These are phyloP conservation scores for Microvelia longipes DNA, from an alignment of 1,140 invertebrate genomes.

Conservation along the genomic window DNA sequence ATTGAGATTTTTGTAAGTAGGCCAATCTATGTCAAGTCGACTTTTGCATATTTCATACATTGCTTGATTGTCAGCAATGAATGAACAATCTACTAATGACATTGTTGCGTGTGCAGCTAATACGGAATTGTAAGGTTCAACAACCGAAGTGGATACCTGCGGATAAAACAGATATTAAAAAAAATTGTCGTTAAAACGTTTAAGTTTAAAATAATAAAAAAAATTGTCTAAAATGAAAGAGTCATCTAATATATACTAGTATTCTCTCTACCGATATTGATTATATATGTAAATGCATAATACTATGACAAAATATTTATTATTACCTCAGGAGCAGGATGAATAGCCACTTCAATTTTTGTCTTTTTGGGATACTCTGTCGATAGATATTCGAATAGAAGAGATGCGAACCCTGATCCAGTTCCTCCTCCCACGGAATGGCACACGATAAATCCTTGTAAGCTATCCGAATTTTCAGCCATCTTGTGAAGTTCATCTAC, in stretches of 20 bases:
- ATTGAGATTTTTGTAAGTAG: slow-evolving; percentile 43
- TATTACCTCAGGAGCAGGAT: slow-evolving; percentile 57
- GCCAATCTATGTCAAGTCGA: slow-evolving; percentile 37
- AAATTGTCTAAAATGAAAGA: too few relatives aligned
- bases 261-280: too few relatives aligned
- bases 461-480: slow-evolving; percentile 32
- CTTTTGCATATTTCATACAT: slow-evolving; percentile 46
- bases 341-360: slow-evolving; percentile 59
- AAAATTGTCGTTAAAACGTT: too few relatives aligned
- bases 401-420: slow-evolving; percentile 60
- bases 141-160: slow-evolving; percentile 38
- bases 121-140: slow-evolving; percentile 50
- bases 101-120: slow-evolving; percentile 47
- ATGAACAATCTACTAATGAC: slow-evolving; percentile 43
- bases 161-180: too few relatives aligned
- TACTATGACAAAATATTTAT: too few relatives aligned
- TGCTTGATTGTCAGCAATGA: slow-evolving; percentile 47
- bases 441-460: slow-evolving; percentile 62
- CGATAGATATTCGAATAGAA: slow-evolving; percentile 58
- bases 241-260: too few relatives aligned
- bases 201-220: too few relatives aligned
- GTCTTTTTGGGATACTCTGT: slow-evolving; percentile 58
- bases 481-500: slow-evolving; percentile 36
- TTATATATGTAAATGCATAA: too few relatives aligned
- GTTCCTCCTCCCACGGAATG: slow-evolving; percentile 66